A percentile compares a stretch with the other conserved stretches of the same genome.
phyloP scores from a whole-genome alignment of 1,140 invertebrate species.

The Dreissena polymorpha region DNA sequence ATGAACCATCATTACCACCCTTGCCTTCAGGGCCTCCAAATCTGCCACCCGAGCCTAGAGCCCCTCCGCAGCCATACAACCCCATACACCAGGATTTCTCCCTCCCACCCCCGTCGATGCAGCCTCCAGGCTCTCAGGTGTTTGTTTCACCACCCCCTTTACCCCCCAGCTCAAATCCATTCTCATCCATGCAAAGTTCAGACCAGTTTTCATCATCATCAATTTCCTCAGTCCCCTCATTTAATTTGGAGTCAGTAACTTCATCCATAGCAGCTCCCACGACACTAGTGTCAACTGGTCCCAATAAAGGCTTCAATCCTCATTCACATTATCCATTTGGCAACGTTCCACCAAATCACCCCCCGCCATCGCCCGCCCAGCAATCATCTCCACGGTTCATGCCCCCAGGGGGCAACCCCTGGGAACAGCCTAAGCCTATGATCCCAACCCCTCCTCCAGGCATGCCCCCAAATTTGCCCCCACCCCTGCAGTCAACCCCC shows the following conservation, averaged over 20 bases:
- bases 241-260: conserved; percentile 12
- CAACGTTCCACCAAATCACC: background rate
- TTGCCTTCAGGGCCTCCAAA: conserved; percentile 10
- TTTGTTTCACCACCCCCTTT: conserved; percentile 41
- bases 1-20: conserved; percentile 19
- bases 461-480: background rate
- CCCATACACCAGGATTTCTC: conserved; percentile 48
- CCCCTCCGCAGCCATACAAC: background rate
- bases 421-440: background rate
- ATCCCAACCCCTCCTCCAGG: background rate
- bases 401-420: background rate
- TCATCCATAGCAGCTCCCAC: conserved; percentile 9
- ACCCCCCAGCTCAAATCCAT: conserved; percentile 4
- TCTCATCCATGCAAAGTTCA: background rate
- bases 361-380: background rate
- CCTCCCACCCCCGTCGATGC: conserved; percentile 34
- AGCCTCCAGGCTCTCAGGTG: conserved; percentile 22
- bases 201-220: background rate
- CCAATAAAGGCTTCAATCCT: conserved; percentile 18
- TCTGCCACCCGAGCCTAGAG: conserved; percentile 18
- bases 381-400: background rate
- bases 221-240: conserved; percentile 8
- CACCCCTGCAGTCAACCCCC: background rate
- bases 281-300: background rate
- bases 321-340: conserved; percentile 36